These are phyloP conservation scores for Chrysopilus asiliformis DNA, from an alignment of 2,888 invertebrate species.

Conservation along the genomic window DNA sequence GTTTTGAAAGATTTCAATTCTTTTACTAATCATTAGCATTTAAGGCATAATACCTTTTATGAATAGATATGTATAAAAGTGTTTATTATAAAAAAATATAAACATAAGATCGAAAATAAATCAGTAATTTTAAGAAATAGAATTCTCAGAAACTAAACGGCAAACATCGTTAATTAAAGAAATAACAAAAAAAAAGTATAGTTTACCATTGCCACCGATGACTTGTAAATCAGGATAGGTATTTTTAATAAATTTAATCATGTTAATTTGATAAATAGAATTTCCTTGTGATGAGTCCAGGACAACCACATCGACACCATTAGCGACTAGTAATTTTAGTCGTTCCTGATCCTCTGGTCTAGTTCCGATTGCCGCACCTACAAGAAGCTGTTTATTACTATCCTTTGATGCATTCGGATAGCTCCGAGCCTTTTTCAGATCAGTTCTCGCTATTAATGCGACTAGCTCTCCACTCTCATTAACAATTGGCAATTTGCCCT, in stretches of 20 bases:
- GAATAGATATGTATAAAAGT: too few species aligned
- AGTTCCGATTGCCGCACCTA: conserved; percentile 90
- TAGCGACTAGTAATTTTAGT: conserved; percentile 62
- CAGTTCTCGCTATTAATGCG: conserved; percentile 92
- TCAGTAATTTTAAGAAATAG: too few species aligned
- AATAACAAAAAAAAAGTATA: too few species aligned
- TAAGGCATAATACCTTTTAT: too few species aligned
- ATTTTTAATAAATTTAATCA: conserved; percentile 83
- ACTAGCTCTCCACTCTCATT: conserved; percentile 78
- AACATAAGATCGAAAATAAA: too few species aligned
- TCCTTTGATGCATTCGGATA: conserved; percentile 97
- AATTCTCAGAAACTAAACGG: too few species aligned
- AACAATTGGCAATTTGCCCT: conserved; percentile 80
- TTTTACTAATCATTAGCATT: too few species aligned
- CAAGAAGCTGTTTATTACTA: conserved; percentile 82
- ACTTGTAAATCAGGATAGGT: conserved; percentile 80
- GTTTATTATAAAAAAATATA: too few species aligned
- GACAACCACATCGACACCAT: conserved; percentile 93
- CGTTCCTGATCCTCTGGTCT: conserved; percentile 70
- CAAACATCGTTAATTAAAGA: too few species aligned
- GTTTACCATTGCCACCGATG: conserved; percentile 84
- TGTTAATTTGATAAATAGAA: conserved; percentile 86
- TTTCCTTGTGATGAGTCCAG: conserved; percentile 98
- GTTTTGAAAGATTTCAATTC: too few species aligned
- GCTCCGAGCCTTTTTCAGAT: conserved; percentile 92